Base-by-base conservation (phyloP, 2,888 invertebrate species). In the Melieria omissa region DNA sequence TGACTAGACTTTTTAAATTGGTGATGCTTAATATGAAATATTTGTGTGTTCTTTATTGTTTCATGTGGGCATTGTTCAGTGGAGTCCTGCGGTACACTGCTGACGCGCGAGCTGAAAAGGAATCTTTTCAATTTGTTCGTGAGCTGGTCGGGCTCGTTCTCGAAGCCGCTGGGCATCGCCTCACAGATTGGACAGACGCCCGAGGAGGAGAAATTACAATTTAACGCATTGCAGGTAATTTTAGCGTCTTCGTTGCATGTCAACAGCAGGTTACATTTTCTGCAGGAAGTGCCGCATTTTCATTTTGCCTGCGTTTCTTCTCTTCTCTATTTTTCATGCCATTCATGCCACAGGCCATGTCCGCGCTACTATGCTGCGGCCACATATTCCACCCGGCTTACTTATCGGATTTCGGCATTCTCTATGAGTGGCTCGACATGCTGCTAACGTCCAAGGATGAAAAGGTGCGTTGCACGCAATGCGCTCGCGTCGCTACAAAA, bases 391-490 rank as follows among this genome's bases (percentile, higher is more conserved):
- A 98, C 81, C 91, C 93, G 0, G 90, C 91, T 63, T 93, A 93
- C 45, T 88, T 96, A 49, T 92, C 93, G 8, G 98, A 98, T 83
- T 98, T 98, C 82, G 97, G 97, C 62, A 92, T 94, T 5, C 92
- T 97, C 79, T 99, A 98, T 86, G 92, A 94, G 70, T 99, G 98
- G 98, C 89, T 99, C 70, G 95, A 97, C 87, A 92, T 94, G 79
- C 90, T 99, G 83, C 89, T 99, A 8, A 93, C 93, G 54, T 96
- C 96, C 57, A 92, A 91, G 79, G 95, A 97, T 80, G 94, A 94
- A 82, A 94, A 93, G 91, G 95, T 94, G 84, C 47, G n/a, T 9
- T 55, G 14, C 14, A 16, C 14, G 16, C 14, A 8, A 29, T 55
- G 14, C 5, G 4, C 16, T 14, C 42, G 8, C 4, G 9, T 42